Evolutionary conservation across 2,888 invertebrate genomes (phyloP).

Genomic region (Cheilosia vernalis): DNA sequence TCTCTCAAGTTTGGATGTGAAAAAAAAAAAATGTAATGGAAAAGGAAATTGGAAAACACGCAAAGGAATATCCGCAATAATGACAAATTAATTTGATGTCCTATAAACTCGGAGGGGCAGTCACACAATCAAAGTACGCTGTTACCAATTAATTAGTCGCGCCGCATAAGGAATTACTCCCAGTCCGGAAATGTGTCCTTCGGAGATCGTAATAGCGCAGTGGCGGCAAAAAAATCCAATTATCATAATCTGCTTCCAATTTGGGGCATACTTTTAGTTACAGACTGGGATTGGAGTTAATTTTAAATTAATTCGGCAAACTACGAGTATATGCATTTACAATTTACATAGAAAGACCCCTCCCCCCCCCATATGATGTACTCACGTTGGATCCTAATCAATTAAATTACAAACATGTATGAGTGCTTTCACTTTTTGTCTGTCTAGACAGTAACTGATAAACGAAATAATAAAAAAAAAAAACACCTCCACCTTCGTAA

Average conservation of each 20-base stretch:
- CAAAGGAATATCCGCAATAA: constrained; percentile 69
- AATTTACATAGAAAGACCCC: too few species aligned
- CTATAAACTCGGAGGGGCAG: constrained; percentile 49
- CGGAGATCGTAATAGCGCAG: neutral
- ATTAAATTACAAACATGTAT: constrained; percentile 41
- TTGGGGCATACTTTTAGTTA: constrained; percentile 25
- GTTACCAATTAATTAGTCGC: constrained; percentile 69
- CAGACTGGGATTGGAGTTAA: constrained; percentile 36
- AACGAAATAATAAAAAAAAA: too few species aligned
- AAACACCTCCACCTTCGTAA: neutral
- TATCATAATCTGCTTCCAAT: constrained; percentile 69
- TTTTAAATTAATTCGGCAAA: constrained; percentile 42
- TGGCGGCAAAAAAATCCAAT: constrained; percentile 56
- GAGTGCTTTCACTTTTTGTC: constrained; percentile 14
- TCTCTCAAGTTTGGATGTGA: constrained; percentile 7
- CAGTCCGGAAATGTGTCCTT: constrained; percentile 24
- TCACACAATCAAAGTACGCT: constrained; percentile 49
- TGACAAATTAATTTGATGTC: constrained; percentile 74
- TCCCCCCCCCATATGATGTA: constrained; percentile 17
- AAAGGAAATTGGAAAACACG: constrained; percentile 63
- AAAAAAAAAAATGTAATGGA: constrained; percentile 13
- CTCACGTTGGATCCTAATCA: constrained; percentile 43
- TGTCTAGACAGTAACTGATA: constrained; percentile 62
- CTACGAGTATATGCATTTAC: neutral
- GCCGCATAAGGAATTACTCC: constrained; percentile 56